These are phyloP conservation scores for Drosophila setosimentum DNA, from an alignment of 2,888 invertebrate species.

Conservation along the genomic window DNA sequence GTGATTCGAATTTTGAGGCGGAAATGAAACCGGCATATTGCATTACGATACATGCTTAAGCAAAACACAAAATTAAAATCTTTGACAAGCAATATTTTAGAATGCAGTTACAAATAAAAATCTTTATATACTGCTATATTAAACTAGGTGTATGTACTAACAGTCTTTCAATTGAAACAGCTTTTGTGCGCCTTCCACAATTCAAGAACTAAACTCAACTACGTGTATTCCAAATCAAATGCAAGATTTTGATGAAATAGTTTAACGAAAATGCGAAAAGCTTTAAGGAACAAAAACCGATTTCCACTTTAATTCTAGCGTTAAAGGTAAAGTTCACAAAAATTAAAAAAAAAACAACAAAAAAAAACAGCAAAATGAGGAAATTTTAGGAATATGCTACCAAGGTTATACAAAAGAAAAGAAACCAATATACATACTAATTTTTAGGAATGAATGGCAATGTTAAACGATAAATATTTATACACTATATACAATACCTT, in stretches of 20 bases:
- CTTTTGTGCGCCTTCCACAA: slow-evolving; percentile 59
- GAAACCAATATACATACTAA: slow-evolving; percentile 20
- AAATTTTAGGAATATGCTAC: not conserved
- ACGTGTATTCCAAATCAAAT: slow-evolving; percentile 69
- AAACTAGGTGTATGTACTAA: slow-evolving; percentile 12
- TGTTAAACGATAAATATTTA: slow-evolving; percentile 44
- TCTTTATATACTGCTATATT: slow-evolving; percentile 12
- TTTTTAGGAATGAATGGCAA: slow-evolving; percentile 31
- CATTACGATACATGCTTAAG: not conserved
- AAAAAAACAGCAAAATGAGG: too few species aligned
- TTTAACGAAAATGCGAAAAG: slow-evolving; percentile 37
- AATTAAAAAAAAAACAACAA: not conserved
- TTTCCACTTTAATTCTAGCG: slow-evolving; percentile 1
- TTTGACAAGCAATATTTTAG: slow-evolving; percentile 58
- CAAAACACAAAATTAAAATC: not conserved
- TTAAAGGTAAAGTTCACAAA: slow-evolving; percentile 4
- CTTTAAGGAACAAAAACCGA: slow-evolving; percentile 36
- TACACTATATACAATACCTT: slow-evolving; percentile 19
- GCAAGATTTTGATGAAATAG: slow-evolving; percentile 50
- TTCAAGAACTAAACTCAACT: slow-evolving; percentile 40
- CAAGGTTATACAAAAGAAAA: slow-evolving; percentile 3
- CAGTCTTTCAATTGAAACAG: slow-evolving; percentile 46
- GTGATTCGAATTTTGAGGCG: slow-evolving; percentile 46
- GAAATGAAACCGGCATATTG: not conserved
- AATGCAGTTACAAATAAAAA: slow-evolving; percentile 29